Base-by-base conservation (phyloP, 2,888 invertebrate genomes). In the Scaptodrosophila latifasciaeformis region DNA sequence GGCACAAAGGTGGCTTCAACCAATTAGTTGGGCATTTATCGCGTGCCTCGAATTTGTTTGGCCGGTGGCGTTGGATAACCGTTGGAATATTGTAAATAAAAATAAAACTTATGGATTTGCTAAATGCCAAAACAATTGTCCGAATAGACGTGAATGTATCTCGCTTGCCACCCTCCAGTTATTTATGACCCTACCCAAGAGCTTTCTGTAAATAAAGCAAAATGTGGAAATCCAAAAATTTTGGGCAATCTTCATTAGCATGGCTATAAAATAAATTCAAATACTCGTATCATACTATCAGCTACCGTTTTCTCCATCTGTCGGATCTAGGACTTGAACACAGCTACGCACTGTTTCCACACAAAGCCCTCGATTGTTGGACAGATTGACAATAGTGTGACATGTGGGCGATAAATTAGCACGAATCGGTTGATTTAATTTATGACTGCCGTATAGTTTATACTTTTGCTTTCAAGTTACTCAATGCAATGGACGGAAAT, bases 231-330 rank as follows among this genome's bases (percentile, higher is more conserved):
- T 62, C 57, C 49, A n/a, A 15, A 47, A 53, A n/a, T n/a, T n/a
- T n/a, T n/a, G n/a, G n/a, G n/a, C 48, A 61, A 54, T 67, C 65
- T 78, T 67, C 57, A 78, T 72, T 81, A 72, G 60, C 65, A 44
- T 60, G 37, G 7, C 52, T 53, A 72, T 72, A 72, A 78, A 70
- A 57, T 1, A 12, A 81, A 62, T 81, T 81, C 69, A 80, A 81
- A 79, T 72, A 72, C 81, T 81, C 78, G 81, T 65, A 81, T 79
- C 76, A 79, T 66, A 59, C 57, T 72, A 79, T 81, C 69, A 54
- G 79, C 81, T 72, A 72, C 81, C 53, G 81, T 78, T 67, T 70
- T 48, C 67, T n/a, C n/a, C n/a, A n/a, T n/a, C n/a, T 58, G 72
- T 57, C 43, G 53, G 49, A 52, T 51, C 48, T 40, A 40, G 4